phyloP scores from a whole-genome alignment of 2,888 invertebrate genomes.

The Ceraclea dissimilis region DNA sequence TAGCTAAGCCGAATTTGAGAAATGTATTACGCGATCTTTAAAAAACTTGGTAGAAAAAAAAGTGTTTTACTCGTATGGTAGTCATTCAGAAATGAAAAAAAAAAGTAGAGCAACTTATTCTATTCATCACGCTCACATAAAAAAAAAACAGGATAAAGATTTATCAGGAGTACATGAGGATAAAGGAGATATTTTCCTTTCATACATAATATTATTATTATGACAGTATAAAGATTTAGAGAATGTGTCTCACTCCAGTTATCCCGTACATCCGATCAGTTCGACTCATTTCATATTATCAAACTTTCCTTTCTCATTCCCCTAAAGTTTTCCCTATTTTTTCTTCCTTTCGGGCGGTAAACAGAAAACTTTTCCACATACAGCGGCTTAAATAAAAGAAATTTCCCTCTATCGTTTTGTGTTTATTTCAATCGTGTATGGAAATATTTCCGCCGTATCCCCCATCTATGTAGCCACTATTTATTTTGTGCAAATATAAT shows the following conservation, averaged over 20 bases:
- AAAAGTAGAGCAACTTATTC: too few relatives aligned
- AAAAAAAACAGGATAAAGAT: neutral
- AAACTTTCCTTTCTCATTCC: constrained; percentile 15
- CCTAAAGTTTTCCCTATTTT: constrained; percentile 11
- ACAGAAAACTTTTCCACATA: constrained; percentile 20
- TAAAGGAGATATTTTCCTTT: constrained; percentile 10
- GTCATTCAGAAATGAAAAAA: too few relatives aligned
- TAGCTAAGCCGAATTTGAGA: too few relatives aligned
- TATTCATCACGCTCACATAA: neutral
- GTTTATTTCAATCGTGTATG: constrained; percentile 13
- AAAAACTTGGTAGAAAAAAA: too few relatives aligned
- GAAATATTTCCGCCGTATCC: constrained; percentile 18
- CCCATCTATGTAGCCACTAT: constrained; percentile 4
- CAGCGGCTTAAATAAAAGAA: constrained; percentile 17
- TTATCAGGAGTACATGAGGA: constrained; percentile 5
- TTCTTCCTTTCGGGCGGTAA: constrained; percentile 22
- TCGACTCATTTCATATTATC: constrained; percentile 23
- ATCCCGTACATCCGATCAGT: constrained; percentile 20
- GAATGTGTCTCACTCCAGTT: constrained; percentile 14
- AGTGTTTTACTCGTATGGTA: too few relatives aligned
- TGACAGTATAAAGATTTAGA: constrained; percentile 14
- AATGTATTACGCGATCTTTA: too few relatives aligned
- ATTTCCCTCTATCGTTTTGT: constrained; percentile 9
- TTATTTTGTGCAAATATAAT: constrained; percentile 14
- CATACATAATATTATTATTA: neutral